Evolutionary conservation across 2,888 invertebrate species (phyloP).

Genomic region (Limnephilus auricula): DNA sequence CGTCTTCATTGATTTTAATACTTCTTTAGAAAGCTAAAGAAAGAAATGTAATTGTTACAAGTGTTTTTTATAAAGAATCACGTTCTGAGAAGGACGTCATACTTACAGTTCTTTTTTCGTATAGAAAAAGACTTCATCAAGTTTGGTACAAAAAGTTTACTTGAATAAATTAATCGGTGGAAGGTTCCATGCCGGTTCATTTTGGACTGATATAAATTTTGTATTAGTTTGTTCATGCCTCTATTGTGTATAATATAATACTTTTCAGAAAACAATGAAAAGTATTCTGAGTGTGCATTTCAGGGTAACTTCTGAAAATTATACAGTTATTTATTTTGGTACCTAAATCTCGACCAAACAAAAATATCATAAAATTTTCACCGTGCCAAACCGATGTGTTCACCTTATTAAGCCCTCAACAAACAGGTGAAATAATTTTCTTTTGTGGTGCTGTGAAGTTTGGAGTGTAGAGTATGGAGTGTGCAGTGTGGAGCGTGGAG

Average conservation of each 20-base stretch:
- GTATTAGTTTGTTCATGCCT: not conserved
- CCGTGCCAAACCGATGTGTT: not conserved
- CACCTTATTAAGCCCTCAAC: not conserved
- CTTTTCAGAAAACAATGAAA: not conserved
- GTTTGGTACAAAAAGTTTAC: not conserved
- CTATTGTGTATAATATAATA: not conserved
- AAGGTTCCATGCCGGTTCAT: not conserved
- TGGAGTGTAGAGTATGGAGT: no score
- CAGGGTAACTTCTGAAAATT: no score
- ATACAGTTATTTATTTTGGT: no score
- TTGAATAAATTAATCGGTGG: not conserved
- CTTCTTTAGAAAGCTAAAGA: constrained; percentile 14
- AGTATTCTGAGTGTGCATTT: not conserved
- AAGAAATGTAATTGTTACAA: not conserved
- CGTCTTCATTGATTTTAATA: constrained; percentile 44
- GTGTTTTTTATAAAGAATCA: not conserved
- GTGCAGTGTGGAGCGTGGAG: no score
- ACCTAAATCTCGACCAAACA: no score
- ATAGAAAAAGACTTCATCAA: not conserved
- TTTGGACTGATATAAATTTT: not conserved
- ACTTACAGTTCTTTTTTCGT: not conserved
- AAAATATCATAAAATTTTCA: not conserved
- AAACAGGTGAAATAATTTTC: not conserved
- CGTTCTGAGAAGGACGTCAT: not conserved
- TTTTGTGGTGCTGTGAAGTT: not conserved